Percentiles rank a stretch among this genome's conserved stretches.
Evolutionary conservation across 2,888 invertebrate species (phyloP).

Genomic region (Hypomecis atomaria): DNA sequence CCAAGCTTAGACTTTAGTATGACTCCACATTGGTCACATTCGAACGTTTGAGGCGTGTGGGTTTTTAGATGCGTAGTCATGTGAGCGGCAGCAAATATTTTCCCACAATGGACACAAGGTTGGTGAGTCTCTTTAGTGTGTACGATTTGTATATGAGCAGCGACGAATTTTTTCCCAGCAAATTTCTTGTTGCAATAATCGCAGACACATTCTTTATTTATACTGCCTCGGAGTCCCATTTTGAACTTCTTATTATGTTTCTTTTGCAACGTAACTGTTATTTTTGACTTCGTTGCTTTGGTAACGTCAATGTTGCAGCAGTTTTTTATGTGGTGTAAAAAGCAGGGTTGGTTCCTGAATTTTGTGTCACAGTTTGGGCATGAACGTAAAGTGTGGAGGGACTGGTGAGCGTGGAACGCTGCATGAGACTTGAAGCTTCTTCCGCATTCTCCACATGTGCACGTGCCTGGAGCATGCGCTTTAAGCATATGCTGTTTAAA

Average conservation of each 20-base stretch:
- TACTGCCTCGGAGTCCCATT: slow-evolving; percentile 67
- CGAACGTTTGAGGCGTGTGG: slow-evolving; percentile 54
- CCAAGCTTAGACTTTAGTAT: slow-evolving; percentile 66
- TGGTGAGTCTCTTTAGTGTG: slow-evolving; percentile 71
- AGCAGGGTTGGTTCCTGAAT: slow-evolving; percentile 71
- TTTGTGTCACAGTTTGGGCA: slow-evolving; percentile 68
- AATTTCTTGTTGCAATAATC: slow-evolving; percentile 74
- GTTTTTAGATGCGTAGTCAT: slow-evolving; percentile 71
- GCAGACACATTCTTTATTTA: slow-evolving; percentile 64
- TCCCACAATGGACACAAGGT: slow-evolving; percentile 71
- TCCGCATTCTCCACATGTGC: slow-evolving; percentile 71
- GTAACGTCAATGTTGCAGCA: slow-evolving; percentile 65
- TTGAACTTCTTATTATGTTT: slow-evolving; percentile 54
- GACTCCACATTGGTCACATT: slow-evolving; percentile 65
- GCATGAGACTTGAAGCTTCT: slow-evolving; percentile 59
- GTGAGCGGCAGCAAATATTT: slow-evolving; percentile 67
- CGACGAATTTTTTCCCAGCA: slow-evolving; percentile 67
- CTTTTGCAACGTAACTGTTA: slow-evolving; percentile 59
- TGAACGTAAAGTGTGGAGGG: slow-evolving; percentile 59
- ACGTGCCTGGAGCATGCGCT: slow-evolving; percentile 58
- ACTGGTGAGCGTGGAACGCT: slow-evolving; percentile 64
- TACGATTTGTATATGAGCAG: slow-evolving; percentile 75
- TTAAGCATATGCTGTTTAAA: slow-evolving; percentile 54
- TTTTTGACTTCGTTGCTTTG: slow-evolving; percentile 54
- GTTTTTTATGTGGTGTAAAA: slow-evolving; percentile 63